Evolutionary conservation across 2,113 vertebrate genomes (phyloP), one percentile per base, ranked within the genome.

Genomic region (Pseudorhombus dupliciocellatus): DNA sequence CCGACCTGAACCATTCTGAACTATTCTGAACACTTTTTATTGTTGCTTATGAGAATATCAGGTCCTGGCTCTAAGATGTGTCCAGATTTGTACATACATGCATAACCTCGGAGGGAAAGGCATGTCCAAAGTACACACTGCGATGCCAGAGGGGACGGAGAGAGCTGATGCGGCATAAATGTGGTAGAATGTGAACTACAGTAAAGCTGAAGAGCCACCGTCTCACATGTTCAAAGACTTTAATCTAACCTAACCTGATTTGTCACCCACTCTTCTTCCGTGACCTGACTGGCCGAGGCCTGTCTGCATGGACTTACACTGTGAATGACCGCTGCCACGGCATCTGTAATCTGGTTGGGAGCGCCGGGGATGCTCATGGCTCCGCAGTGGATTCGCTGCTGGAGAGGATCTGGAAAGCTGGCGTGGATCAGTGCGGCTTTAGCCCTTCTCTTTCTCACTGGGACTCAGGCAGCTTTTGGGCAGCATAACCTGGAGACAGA

Each of bases 361-460:
- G 77, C 53, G 52, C 69, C 25, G 66, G 84, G 83, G 79, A 87
- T 81, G 78, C 89, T 93, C 93, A 94, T 94, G 85, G 84, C 87
- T 90, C 83, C 37, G 61, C 79, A 60, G 60, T 66, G 70, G 74
- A 79, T 70, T 66, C 25, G 70, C 59, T 73, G 78, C 70, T 52
- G 54, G 66, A 74, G 72, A 77, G 75, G 74, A 5, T 65, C 44
- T 62, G 79, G 80, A 65, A 65, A 78, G 82, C 80, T 80, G 79
- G 66, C 68, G 52, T 54, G 74, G 73, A 77, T 68, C 37, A 51
- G 61, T 83, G 77, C 1, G 82, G 81, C 87, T 90, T 94, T 93
- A 94, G 88, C 93, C 93, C 88, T 94, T 94, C 85, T 94, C 93
- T 92, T 93, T 93, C 91, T 93, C 93, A 64, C 91, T 92, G 86